Base-by-base conservation (phyloP, 2,888 invertebrate species). In the Ashinkailepas kermadecensis region DNA sequence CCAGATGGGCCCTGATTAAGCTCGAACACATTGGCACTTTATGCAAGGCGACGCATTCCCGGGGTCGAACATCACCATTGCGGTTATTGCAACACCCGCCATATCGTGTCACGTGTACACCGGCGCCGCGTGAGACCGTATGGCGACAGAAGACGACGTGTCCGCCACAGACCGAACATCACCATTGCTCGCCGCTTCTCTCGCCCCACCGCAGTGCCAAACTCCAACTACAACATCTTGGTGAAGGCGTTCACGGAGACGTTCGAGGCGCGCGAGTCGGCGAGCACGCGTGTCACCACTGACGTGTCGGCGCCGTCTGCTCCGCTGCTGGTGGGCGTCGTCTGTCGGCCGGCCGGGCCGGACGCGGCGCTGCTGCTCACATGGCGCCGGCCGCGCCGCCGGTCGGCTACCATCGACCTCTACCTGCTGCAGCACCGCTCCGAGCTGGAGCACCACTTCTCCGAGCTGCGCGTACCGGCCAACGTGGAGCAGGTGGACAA, bases 151-250 rank as follows among this genome's bases (percentile, higher is more conserved):
- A 39, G 39, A 39, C 39, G 39, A 39, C 39, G 4, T 39, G 39
- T 39, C 39, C 39, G 39, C 39, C 39, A 39, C 39, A 39, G 2
- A 39, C 39, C 39, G 39, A 39, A 39, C 39, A 4, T 39, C 39
- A 39, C 39, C 74, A 25, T 12, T 23, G 15, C 12, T n/a, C 74
- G 10, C 21, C 70, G 15, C 39, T 58, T 74, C 64, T 58, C 64
- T n/a, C 23, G 58, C 57, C 58, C 12, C 13, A 21, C 90, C 91
- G 21, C 90, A 97, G 96, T 92, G 87, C 93, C 96, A 62, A 92
- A 92, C 87, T 94, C 94, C 8, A 92, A 94, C 81, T 96, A 96
- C 89, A 93, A 93, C 87, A 92, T 96, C 85, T 94, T 93, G 92
- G 93, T 95, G 80, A 93, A 94, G 85, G 95, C 95, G 56, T 94